Conservation (phyloP, 1,140 invertebrate species). For the Doryteuthis pealeii region DNA sequence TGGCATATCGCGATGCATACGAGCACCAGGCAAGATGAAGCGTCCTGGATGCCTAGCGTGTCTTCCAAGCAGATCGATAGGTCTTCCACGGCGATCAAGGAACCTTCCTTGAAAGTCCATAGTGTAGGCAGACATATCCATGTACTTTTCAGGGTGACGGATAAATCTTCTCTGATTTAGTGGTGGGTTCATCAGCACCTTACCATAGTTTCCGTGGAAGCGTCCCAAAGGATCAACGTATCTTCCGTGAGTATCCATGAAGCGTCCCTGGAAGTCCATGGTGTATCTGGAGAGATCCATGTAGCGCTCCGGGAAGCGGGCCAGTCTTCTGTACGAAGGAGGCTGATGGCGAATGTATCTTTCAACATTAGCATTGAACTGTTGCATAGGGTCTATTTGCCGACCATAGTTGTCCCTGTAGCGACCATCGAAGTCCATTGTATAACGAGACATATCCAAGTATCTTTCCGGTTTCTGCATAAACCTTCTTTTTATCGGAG, state of each 20-base stretch:
- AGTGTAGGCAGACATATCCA: neutral
- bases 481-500: neutral
- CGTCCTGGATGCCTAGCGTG: too few species aligned
- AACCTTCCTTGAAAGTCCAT: neutral
- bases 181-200: neutral
- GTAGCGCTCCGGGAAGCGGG: neutral
- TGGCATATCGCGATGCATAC: too few species aligned
- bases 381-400: too few species aligned
- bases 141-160: neutral
- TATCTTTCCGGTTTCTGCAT: neutral
- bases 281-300: neutral
- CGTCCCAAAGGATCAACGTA: neutral
- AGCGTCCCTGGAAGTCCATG: neutral
- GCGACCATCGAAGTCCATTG: neutral
- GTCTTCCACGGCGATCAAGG: neutral
- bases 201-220: neutral
- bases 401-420: neutral
- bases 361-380: neutral
- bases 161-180: neutral
- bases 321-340: neutral
- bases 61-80: neutral
- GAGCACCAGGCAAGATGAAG: too few species aligned
- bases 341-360: neutral
- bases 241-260: too few species aligned
- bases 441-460: neutral